phyloP scores from a whole-genome alignment of 2,113 vertebrate genomes.

The Aspiorhynchus laticeps region DNA sequence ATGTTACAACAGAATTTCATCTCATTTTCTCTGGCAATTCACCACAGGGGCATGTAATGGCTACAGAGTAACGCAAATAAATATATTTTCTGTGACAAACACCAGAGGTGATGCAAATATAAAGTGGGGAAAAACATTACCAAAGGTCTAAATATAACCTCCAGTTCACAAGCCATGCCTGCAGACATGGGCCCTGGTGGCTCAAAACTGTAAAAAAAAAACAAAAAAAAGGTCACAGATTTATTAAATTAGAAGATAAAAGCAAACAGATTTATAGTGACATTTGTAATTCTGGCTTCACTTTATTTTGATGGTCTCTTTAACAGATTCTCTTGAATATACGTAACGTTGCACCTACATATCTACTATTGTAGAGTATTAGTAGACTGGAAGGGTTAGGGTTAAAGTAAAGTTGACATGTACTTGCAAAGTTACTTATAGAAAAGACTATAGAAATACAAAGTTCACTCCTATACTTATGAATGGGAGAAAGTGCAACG shows the following conservation, averaged over 20 bases:
- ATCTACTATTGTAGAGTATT: background rate
- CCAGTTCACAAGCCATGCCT: slow-evolving; percentile 87
- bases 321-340: background rate
- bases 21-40: background rate
- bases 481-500: too few species aligned
- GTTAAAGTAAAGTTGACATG: background rate
- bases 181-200: slow-evolving; percentile 83
- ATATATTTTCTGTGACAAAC: background rate
- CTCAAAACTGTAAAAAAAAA: slow-evolving; percentile 88
- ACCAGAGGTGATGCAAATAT: background rate
- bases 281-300: background rate
- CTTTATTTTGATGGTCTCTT: background rate
- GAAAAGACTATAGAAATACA: too few species aligned
- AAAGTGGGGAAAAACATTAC: slow-evolving; percentile 73
- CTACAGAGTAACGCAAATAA: background rate
- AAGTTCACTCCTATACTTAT: too few species aligned
- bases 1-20: background rate
- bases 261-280: background rate
- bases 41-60: background rate
- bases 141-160: slow-evolving; percentile 84
- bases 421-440: background rate
- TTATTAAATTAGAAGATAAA: background rate
- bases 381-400: background rate
- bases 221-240: background rate
- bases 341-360: background rate